phyloP scores from a whole-genome alignment of 2,888 invertebrate genomes.

The Arenicola marina region DNA sequence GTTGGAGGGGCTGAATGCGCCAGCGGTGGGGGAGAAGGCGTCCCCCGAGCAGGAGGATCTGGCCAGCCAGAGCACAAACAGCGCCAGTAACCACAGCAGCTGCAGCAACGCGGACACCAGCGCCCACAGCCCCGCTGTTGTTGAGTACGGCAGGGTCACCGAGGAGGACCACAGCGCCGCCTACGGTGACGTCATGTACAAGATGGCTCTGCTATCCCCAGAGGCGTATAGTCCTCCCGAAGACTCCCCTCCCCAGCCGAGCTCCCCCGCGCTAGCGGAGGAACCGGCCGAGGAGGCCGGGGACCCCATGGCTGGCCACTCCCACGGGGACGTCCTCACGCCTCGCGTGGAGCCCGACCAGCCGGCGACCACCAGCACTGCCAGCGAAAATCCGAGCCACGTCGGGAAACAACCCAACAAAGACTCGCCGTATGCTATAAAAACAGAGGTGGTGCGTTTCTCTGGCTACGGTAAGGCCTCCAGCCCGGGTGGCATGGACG shows the following conservation, averaged over 20 bases:
- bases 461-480: not conserved
- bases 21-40: not conserved
- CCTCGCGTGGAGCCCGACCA: too few species aligned
- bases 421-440: slow-evolving; percentile 8
- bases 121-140: not conserved
- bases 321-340: too few species aligned
- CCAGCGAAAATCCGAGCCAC: too few species aligned
- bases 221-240: slow-evolving; percentile 39
- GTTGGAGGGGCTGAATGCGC: not conserved
- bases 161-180: slow-evolving; percentile 31
- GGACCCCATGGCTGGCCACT: too few species aligned
- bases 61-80: too few species aligned
- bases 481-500: too few species aligned
- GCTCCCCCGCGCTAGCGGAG: not conserved
- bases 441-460: slow-evolving; percentile 5
- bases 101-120: not conserved
- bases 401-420: not conserved
- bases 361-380: too few species aligned
- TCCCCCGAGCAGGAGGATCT: not conserved
- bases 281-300: too few species aligned
- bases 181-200: slow-evolving; percentile 46
- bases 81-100: not conserved
- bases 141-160: slow-evolving; percentile 16
- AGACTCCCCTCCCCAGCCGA: slow-evolving; percentile 42
- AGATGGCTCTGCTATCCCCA: slow-evolving; percentile 46